Evolutionary conservation across 2,797 vertebrate species (phyloP).

Genomic region (Pristis pectinata): DNA sequence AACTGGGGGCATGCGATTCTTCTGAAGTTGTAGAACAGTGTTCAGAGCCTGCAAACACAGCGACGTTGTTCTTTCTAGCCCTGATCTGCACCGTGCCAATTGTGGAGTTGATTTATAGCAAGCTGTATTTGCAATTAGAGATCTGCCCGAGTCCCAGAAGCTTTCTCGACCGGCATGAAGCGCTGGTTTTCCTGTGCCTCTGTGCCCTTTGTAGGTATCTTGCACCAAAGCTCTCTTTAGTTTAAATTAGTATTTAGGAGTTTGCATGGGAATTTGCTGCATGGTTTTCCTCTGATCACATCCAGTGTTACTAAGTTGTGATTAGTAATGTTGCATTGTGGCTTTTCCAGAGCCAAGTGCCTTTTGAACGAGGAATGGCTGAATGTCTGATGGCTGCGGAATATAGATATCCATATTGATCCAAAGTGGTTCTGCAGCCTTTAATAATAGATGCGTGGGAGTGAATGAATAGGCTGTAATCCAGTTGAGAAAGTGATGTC

Average conservation of each 20-base stretch:
- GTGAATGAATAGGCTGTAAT: constrained; percentile 11
- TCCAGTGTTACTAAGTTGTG: background rate
- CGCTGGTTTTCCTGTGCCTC: constrained; percentile 86
- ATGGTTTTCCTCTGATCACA: background rate
- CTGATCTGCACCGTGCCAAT: constrained; percentile 53
- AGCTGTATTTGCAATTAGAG: constrained; percentile 42
- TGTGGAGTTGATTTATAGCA: constrained; percentile 35
- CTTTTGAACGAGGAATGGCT: background rate
- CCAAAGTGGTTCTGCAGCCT: background rate
- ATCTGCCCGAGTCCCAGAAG: constrained; percentile 58
- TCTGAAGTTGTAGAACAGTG: background rate
- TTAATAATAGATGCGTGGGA: constrained; percentile 7
- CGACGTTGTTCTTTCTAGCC: constrained; percentile 29
- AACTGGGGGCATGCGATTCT: constrained; percentile 28
- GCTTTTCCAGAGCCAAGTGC: background rate
- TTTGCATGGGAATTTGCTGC: background rate
- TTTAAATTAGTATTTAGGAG: background rate
- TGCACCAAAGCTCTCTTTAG: background rate
- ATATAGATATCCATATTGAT: background rate
- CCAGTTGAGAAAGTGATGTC: background rate
- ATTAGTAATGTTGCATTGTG: background rate
- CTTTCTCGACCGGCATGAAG: constrained; percentile 70
- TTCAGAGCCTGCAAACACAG: background rate
- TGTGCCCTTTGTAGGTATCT: constrained; percentile 77
- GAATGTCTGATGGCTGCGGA: background rate